Conservation (phyloP, 2,113 vertebrate species). For the Indri indri region DNA sequence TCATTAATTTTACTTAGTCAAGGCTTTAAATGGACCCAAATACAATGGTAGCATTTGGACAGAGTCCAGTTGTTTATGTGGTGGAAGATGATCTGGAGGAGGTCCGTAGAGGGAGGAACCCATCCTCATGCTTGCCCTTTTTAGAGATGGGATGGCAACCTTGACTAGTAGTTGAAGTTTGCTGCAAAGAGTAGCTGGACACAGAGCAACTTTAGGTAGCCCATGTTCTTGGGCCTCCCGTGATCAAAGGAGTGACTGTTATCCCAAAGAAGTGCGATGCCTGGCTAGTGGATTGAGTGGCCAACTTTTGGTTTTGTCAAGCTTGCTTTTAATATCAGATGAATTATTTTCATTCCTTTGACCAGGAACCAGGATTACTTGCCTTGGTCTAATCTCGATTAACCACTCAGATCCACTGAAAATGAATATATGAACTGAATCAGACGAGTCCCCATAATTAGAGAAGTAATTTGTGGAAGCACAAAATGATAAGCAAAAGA, state of each 20-base stretch:
- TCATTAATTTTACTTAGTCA: neutral
- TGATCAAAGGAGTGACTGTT: neutral
- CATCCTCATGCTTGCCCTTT: neutral
- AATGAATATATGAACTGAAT: neutral
- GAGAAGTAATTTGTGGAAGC: neutral
- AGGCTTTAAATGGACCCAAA: neutral
- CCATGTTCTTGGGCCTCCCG: neutral
- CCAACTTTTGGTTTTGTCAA: neutral
- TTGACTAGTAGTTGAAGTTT: neutral
- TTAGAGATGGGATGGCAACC: neutral
- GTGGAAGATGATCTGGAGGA: neutral
- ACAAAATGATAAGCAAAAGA: neutral
- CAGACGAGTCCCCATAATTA: neutral
- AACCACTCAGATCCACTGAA: neutral
- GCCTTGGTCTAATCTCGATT: constrained; percentile 14
- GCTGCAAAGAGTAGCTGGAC: neutral
- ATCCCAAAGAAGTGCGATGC: neutral
- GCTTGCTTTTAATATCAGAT: constrained; percentile 20
- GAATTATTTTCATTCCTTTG: constrained; percentile 46
- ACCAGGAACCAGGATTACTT: constrained; percentile 23
- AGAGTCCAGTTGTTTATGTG: neutral
- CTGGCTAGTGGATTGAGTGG: neutral
- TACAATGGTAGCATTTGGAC: neutral
- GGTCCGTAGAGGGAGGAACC: neutral
- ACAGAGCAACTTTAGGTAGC: neutral